These are phyloP conservation scores for Ictalurus punctatus DNA, from an alignment of 2,113 vertebrate genomes.

Conservation along the genomic window DNA sequence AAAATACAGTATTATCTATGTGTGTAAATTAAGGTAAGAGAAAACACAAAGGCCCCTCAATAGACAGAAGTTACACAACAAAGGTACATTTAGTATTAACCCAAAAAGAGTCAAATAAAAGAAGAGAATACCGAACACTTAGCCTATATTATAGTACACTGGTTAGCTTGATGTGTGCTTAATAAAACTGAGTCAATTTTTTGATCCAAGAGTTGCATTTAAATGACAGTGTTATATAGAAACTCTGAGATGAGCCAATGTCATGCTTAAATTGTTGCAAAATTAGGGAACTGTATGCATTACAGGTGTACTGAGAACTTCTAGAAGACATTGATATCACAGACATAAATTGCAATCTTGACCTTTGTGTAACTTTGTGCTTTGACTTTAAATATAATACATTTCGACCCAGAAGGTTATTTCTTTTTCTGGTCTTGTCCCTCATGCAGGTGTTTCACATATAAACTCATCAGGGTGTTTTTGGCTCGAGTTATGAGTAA, in stretches of 20 bases:
- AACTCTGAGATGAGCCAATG: neutral
- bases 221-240: neutral
- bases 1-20: neutral
- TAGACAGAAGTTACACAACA: neutral
- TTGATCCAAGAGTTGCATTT: neutral
- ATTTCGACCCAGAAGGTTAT: neutral
- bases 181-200: neutral
- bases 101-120: neutral
- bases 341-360: neutral
- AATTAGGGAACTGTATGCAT: neutral
- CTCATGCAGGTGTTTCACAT: slow-evolving; percentile 7
- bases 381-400: neutral
- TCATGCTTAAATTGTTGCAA: neutral
- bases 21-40: slow-evolving; percentile 1
- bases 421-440: neutral
- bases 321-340: neutral
- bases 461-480: neutral
- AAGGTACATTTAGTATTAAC: neutral
- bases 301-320: neutral
- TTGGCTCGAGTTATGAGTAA: neutral
- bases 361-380: neutral
- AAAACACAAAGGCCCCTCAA: slow-evolving; percentile 28
- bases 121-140: neutral
- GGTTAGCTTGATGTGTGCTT: neutral
- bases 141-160: too few relatives aligned